Evolutionary conservation across 2,113 vertebrate genomes (phyloP), one percentile per base, ranked within the genome.

Genomic region (Rhinopomastus cyanomelas): DNA sequence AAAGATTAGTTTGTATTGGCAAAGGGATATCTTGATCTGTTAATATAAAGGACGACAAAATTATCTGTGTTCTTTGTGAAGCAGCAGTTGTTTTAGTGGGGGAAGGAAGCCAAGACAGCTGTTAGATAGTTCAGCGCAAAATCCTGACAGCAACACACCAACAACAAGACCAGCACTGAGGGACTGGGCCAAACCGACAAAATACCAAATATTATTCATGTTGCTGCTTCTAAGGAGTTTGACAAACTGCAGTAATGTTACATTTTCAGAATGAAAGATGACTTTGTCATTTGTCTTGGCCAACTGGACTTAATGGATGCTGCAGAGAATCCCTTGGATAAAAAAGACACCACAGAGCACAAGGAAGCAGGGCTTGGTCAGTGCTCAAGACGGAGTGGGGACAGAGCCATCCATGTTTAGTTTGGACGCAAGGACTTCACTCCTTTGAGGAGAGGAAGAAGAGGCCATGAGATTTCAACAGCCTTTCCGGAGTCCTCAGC

Each of bases 21-120:
- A 90, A 86, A 91, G 81, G 74, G 64, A 61, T 90, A 88, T 84
- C 81, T 91, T 92, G 89, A 82, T 90, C 92, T 93, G 85, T 88
- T 93, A 95, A 93, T 95, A 93, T 95, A 71, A 94, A 94, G 88
- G 88, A 95, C 92, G 90, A 91, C 78, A 96, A 96, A 92, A 94
- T 95, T 78, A 93, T 94, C 85, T 90, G 79, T 91, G 67, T 84
- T 95, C 81, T 95, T 96, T 95, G 91, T 94, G 95, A 95, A 96
- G 88, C 83, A 93, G 89, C 67, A 87, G 90, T 95, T 88, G 90
- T 95, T 93, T 94, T 22, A 86, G 69, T 36, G 73, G 79, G 39
- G 78, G 84, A 96, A 95, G 72, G 55, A 88, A 93, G 93, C 89
- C 75, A 94, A 95, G 95, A 85, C 75, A 95, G 85, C 83, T 76